These are phyloP conservation scores for Stramonita haemastoma DNA, from an alignment of 2,888 invertebrate species.

Conservation along the genomic window DNA sequence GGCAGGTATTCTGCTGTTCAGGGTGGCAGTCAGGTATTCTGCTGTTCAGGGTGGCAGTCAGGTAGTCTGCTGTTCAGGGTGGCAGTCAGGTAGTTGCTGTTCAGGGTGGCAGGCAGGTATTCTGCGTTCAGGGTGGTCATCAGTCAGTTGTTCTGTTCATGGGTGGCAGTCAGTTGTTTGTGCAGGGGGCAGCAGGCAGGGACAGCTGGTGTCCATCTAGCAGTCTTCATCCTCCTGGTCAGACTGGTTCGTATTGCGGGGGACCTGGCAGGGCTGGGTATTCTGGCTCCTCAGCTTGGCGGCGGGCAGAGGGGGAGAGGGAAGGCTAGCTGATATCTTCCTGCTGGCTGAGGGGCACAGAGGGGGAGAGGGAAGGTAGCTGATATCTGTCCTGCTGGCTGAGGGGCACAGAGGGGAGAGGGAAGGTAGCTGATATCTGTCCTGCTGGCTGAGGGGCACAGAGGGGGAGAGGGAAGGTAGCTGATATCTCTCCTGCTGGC, in stretches of 20 bases:
- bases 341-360: no score
- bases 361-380: neutral
- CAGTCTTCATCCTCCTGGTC: conserved; percentile 5
- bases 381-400: neutral
- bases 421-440: neutral
- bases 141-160: neutral
- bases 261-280: conserved; percentile 79
- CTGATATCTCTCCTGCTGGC: neutral
- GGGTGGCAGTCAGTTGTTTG: neutral
- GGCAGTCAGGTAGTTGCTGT: neutral
- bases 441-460: neutral
- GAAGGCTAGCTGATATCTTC: neutral
- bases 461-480: neutral
- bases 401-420: neutral
- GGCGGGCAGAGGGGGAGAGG: neutral
- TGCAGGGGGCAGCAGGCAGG: neutral
- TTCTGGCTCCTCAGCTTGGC: neutral
- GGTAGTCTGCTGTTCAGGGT: no score
- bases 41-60: neutral
- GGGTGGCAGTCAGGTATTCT: no score
- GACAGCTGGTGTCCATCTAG: conserved; percentile 2
- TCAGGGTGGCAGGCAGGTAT: neutral
- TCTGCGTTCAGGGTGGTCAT: neutral
- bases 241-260: conserved; percentile 69
- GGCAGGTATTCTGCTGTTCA: no score